Conservation (phyloP, 2,113 vertebrate genomes). For the Aplodontia rufa region DNA sequence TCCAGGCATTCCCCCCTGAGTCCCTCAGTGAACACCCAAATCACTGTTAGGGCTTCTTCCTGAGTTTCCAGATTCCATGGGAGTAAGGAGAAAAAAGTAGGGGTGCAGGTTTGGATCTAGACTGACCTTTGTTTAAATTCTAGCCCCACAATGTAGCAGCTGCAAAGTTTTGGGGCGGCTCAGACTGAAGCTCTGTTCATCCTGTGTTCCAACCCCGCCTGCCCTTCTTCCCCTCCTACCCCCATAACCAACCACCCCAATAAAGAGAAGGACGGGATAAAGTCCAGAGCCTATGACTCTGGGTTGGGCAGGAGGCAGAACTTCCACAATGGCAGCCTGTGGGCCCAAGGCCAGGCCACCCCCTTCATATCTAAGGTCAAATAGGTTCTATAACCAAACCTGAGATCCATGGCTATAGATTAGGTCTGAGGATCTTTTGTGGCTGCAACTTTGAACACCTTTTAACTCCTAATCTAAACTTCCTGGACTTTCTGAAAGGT, state of each 20-base stretch:
- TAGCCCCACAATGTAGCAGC: neutral
- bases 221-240: neutral
- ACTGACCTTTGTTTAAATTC: neutral
- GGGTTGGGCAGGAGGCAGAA: neutral
- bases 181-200: neutral
- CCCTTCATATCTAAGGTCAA: neutral
- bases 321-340: neutral
- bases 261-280: neutral
- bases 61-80: neutral
- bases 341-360: neutral
- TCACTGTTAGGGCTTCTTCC: neutral
- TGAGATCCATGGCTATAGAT: fast-evolving
- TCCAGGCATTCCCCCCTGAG: neutral
- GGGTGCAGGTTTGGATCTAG: neutral
- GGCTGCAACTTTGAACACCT: neutral
- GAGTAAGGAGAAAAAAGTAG: neutral
- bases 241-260: neutral
- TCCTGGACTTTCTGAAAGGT: constrained; percentile 30
- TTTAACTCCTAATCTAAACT: constrained; percentile 24
- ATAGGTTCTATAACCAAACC: neutral
- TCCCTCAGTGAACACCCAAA: neutral
- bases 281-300: constrained; percentile 23
- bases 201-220: neutral
- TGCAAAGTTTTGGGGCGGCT: neutral
- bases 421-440: neutral